These are phyloP conservation scores for Turnix velox DNA, from an alignment of 2,113 vertebrate genomes.

Conservation along the genomic window DNA sequence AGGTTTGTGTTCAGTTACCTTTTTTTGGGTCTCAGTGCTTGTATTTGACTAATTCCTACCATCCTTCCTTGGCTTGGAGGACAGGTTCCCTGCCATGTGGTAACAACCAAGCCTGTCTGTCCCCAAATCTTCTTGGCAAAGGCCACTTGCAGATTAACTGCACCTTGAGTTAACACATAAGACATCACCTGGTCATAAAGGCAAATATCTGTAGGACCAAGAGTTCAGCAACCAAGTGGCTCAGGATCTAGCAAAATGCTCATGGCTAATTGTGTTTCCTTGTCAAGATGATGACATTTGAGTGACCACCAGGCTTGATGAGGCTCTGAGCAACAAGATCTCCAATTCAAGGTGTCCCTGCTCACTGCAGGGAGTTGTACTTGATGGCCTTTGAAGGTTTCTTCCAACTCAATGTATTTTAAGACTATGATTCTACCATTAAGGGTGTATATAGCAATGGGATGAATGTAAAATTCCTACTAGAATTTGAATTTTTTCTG, in stretches of 20 bases:
- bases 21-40: neutral
- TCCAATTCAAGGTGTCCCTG: too few species aligned
- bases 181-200: neutral
- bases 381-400: too few species aligned
- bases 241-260: neutral
- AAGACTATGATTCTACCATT: too few species aligned
- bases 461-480: neutral
- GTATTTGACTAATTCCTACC: neutral
- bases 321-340: too few species aligned
- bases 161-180: neutral
- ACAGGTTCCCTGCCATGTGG: neutral
- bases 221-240: neutral
- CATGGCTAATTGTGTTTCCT: neutral
- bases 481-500: neutral
- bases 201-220: neutral
- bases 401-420: too few species aligned
- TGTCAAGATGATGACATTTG: neutral
- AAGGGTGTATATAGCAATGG: neutral
- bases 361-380: too few species aligned
- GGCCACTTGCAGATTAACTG: neutral
- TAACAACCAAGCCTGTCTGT: neutral
- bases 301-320: neutral
- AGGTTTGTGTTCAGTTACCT: neutral
- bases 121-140: neutral
- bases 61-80: neutral